Evolutionary conservation across 2,797 vertebrate species (phyloP), one percentile per base, ranked within the genome.

Genomic region (Sebastes hubbsi): DNA sequence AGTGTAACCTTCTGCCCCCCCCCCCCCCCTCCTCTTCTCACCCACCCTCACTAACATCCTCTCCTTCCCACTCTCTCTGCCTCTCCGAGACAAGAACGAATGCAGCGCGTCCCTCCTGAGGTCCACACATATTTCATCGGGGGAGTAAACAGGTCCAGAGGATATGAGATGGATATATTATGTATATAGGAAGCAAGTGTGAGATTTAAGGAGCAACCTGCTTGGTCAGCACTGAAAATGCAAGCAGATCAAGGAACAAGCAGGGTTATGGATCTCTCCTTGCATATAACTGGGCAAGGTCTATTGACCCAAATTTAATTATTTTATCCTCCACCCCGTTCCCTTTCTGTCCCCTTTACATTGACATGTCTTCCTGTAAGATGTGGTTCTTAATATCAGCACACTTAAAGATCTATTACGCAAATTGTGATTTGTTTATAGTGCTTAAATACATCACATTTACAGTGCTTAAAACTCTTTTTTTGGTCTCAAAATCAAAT

Each of bases 181-280:
- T 94, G 93, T 90, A 95, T 92, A 93, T 91, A 89, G 88, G 86
- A 92, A 87, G 87, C 81, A 88, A 87, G 90, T 75, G 87, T 83
- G 90, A 90, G 88, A 92, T 90, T 91, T 92, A 92, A 91, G 83
- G 85, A 89, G 84, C 87, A 79, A 78, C 75, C 83, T 95, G 95
- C 95, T 94, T 89, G 90, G 93, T 95, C 95, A 95, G 95, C 94
- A 95, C 88, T 89, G 89, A 89, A 94, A 93, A 94, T 85, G 92
- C 90, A 90, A 88, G 87, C 91, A 85, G 90, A 93, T 92, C 86
- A 89, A 92, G 87, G 86, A 93, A 93, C 88, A 87, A 81, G 80
- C 84, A 78, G 86, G 88, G 91, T 93, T 95, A 94, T 94, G 88
- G 88, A 95, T 93, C 89, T 94, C 87, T 66, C 81, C 88, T 92